Evolutionary conservation across 2,113 vertebrate species (phyloP), one percentile per base, ranked within the genome.

Genomic region (Oenanthe melanoleuca): DNA sequence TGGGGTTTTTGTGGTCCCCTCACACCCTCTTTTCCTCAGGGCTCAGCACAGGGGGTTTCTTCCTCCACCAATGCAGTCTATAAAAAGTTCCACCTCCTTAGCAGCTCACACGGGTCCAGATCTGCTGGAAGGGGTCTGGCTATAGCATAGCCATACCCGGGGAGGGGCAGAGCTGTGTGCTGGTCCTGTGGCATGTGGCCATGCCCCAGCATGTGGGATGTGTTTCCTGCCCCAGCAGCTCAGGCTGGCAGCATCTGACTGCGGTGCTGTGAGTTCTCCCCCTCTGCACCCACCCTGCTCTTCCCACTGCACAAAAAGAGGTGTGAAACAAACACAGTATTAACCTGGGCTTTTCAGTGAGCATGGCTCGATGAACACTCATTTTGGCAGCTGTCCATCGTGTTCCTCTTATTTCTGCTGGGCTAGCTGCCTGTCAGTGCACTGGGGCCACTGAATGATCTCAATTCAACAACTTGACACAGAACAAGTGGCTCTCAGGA

Each of bases 91-190:
- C 9, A 22, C 11, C 25, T 37, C 34, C 21, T 47, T 31, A 53
- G 18, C 42, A 57, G 29, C 18, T 49, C 9, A 33, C 11, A 12
- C 1, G 0, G 20, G 12, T 15, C 14, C 38, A 52, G 25, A 45
- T 14, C 25, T 69, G 50, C 55, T 40, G 74, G 45, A 73, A 34
- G 29, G 14, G 13, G 6, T n/a, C 42, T 63, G 28, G 17, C 3
- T 15, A 6, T 4, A 15, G 33, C 5, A 1, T 3, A 15, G 37
- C 26, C 31, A 3, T 42, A 16, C 6, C 26, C 33, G 5, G 23
- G 2, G 37, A 45, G 25, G 12, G 11, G 3, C 5, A 63, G 14
- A 74, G 45, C 65, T 42, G 16, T 6, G 21, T 7, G 5, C 44
- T 37, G 45, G 16, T 19, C 60, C 40, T 21, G 40, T 8, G 38